phyloP scores from a whole-genome alignment of 2,113 vertebrate genomes.

The Muntiacus reevesi region DNA sequence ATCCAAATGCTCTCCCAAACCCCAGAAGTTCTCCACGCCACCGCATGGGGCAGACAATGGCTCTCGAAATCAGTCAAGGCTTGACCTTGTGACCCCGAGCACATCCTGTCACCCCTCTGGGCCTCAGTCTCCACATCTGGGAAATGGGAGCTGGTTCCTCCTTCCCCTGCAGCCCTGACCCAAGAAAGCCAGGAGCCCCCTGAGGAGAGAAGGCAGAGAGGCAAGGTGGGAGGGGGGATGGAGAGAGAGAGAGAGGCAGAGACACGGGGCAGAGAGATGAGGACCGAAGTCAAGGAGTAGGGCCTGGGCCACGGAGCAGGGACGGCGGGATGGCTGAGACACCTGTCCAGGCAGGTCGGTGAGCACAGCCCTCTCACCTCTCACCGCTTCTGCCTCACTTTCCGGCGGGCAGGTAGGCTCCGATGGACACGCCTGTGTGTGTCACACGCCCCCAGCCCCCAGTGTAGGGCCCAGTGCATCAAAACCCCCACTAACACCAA shows the following conservation, averaged over 20 bases:
- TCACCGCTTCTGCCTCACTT: not conserved
- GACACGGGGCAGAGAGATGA: not conserved
- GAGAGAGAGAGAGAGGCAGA: not conserved
- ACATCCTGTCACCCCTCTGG: too few relatives aligned
- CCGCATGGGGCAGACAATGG: too few relatives aligned
- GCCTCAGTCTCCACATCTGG: too few relatives aligned
- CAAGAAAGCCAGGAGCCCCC: too few relatives aligned
- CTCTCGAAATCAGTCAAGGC: too few relatives aligned
- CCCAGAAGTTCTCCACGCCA: too few relatives aligned
- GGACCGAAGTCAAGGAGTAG: rapidly evolving
- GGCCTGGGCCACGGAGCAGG: not conserved
- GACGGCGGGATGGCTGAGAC: not conserved
- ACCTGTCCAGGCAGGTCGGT: not conserved
- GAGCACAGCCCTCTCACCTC: not conserved
- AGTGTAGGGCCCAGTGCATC: rapidly evolving
- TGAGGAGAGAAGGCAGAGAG: not conserved
- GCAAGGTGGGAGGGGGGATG: not conserved
- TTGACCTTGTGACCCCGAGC: too few relatives aligned
- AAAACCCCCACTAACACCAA: not conserved
- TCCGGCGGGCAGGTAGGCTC: not conserved
- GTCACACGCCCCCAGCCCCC: not conserved
- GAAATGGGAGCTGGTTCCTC: too few relatives aligned
- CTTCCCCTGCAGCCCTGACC: too few relatives aligned
- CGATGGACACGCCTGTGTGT: rapidly evolving
- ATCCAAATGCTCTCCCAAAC: too few relatives aligned